Base-by-base conservation (phyloP, 2,888 invertebrate species). In the Caprella mutica region DNA sequence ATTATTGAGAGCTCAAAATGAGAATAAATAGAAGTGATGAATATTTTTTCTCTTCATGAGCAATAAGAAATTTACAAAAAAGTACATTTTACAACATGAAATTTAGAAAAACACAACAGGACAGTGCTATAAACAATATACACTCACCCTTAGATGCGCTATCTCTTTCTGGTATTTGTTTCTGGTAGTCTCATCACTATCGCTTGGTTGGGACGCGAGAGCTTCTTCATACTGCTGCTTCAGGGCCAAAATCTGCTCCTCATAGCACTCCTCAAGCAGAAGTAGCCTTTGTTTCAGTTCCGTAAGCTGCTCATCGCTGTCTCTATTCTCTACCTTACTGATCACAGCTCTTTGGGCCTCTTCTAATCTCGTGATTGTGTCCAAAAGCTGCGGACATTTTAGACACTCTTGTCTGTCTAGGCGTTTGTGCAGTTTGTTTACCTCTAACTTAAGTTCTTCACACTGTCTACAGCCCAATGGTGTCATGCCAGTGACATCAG, bases 141-240 rank as follows among this genome's bases (percentile, higher is more conserved):
- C 23, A 40, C 63, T 61, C 51, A 78, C 79, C 68, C 85, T 79
- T 61, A 91, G 76, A 72, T 89, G 88, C 71, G 89, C 88, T 68
- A 91, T 86, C 75, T 90, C 89, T 43, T 83, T 81, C 73, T 88
- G 86, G 73, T 87, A 87, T 59, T 85, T 79, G 43, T 69, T 58
- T 35, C 68, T 52, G 40, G 68, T 64, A 35, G 66, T 59, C 51
- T 68, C 68, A 52, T 69, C 68, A 44, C 64, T 55, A 29, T 58
- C 35, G 38, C 60, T 60, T 3, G 64, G 60, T 21, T 64, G 64
- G 29, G 54, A 60, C 24, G 71, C 64, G 30, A 65, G 46, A 8
- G 66, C 58, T 23, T 64, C 58, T 59, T 77, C 82, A 71, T 87
- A 88, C 6, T 85, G 84, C 17, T 83, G 82, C 40, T 86, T 78